Evolutionary conservation across 2,113 vertebrate genomes (phyloP), one percentile per base, ranked within the genome.

Genomic region (Galemys pyrenaicus): DNA sequence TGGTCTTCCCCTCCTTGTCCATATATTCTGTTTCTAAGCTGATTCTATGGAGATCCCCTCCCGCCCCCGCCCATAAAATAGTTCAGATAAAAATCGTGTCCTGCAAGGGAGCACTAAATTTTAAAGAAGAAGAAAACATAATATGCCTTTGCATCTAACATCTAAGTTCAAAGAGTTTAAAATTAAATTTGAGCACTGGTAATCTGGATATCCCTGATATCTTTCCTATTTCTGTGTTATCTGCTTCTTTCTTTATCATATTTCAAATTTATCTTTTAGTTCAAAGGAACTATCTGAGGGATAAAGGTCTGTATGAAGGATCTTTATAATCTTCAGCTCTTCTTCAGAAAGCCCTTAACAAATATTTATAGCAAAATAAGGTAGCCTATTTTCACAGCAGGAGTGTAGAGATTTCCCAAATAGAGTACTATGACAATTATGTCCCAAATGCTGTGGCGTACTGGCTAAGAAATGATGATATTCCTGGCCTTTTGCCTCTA

Each of bases 251-350:
- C 78, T 96, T 89, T 84, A 92, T 86, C 65, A 74, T 85, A 22
- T 70, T 93, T 95, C 84, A 88, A 44, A 91, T 92, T 78, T 96
- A 78, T 94, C 19, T 85, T 82, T 49, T 41, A 94, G 74, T 94
- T 96, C 90, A 92, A 91, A 96, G 73, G 60, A 87, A 64, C 28
- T 78, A 26, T 92, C n/a, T 73, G 85, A 78, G 41, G 26, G 39
- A 94, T 87, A 70, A 93, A 89, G 13, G 22, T 82, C 22, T 39
- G 35, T 17, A 1, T 82, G 84, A 95, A 92, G 91, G 81, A 70
- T 2, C 35, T 95, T 91, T 94, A 51, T 91, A 92, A 94, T 89
- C 67, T 39, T 84, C 5, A 28, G 82, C 58, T 90, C 17, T 65
- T 49, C 13, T 94, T 89, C 67, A 65, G 64, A 93, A 82, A 87